Evolutionary conservation across 2,113 vertebrate species (phyloP).

Genomic region (Brachypodius melanocephalos): DNA sequence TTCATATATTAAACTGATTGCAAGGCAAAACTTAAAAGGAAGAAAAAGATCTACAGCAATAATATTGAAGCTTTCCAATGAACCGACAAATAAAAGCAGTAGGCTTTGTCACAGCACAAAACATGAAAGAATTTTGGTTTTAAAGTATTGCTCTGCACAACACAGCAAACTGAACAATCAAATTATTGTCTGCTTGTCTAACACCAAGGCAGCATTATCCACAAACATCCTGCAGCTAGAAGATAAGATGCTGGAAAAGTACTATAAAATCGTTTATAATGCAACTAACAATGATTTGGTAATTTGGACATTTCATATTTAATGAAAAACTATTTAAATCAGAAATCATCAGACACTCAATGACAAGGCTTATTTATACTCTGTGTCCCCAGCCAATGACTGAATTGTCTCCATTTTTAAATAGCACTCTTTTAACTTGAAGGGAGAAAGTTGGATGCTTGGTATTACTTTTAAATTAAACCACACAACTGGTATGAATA

Average conservation of each 20-base stretch:
- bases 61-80: conserved; percentile 53
- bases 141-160: conserved; percentile 66
- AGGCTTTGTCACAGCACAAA: conserved; percentile 67
- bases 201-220: conserved; percentile 76
- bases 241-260: conserved; percentile 80
- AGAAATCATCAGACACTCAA: conserved; percentile 67
- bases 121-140: conserved; percentile 64
- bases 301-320: conserved; percentile 82
- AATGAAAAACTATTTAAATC: conserved; percentile 85
- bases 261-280: conserved; percentile 86
- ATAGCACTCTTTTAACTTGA: conserved; percentile 77
- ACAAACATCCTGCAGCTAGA: conserved; percentile 77
- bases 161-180: conserved; percentile 66
- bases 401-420: conserved; percentile 75
- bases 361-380: conserved; percentile 44
- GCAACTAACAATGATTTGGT: conserved; percentile 87
- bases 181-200: conserved; percentile 77
- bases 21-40: neutral
- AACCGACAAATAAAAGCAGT: conserved; percentile 60
- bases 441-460: conserved; percentile 23
- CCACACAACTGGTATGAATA: conserved; percentile 19
- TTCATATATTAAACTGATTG: neutral
- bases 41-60: neutral
- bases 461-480: conserved; percentile 69
- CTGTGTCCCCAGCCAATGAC: neutral